Conservation (phyloP, 2,888 invertebrate genomes). For the Stictocephala bisonia region DNA sequence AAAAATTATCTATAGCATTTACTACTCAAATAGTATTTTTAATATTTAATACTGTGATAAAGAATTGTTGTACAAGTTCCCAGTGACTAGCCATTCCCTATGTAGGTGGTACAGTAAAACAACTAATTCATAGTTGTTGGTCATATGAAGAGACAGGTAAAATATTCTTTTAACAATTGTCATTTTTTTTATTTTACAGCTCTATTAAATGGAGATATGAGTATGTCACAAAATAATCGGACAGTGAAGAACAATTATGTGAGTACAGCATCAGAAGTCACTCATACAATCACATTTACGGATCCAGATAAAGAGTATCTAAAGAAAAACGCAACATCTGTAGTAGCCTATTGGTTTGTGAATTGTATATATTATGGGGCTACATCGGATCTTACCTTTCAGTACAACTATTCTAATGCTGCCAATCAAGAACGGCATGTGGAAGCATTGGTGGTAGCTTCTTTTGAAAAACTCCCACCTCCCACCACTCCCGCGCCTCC, state of each 20-base stretch:
- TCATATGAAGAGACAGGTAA: too few species aligned
- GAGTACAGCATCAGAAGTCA: slow-evolving; percentile 71
- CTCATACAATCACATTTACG: slow-evolving; percentile 71
- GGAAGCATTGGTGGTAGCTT: slow-evolving; percentile 50
- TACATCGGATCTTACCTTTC: slow-evolving; percentile 71
- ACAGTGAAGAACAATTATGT: slow-evolving; percentile 71
- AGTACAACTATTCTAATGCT: slow-evolving; percentile 72
- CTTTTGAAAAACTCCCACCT: slow-evolving; percentile 30
- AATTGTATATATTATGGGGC: slow-evolving; percentile 79
- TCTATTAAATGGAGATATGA: slow-evolving; percentile 75
- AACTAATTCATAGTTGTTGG: too few species aligned
- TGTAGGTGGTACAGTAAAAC: too few species aligned
- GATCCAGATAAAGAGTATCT: slow-evolving; percentile 73
- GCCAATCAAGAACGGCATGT: slow-evolving; percentile 63
- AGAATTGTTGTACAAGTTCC: too few species aligned
- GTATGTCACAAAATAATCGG: slow-evolving; percentile 72
- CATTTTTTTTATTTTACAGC: too few species aligned
- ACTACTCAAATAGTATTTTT: too few species aligned
- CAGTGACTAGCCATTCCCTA: too few species aligned
- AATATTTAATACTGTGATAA: too few species aligned
- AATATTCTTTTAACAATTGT: too few species aligned
- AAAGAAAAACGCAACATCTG: slow-evolving; percentile 66
- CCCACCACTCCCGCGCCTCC: slow-evolving; percentile 66
- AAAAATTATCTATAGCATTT: too few species aligned
- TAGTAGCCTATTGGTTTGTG: slow-evolving; percentile 82